These are phyloP conservation scores for Gryllus longicercus DNA, from an alignment of 2,888 invertebrate species.

Conservation along the genomic window DNA sequence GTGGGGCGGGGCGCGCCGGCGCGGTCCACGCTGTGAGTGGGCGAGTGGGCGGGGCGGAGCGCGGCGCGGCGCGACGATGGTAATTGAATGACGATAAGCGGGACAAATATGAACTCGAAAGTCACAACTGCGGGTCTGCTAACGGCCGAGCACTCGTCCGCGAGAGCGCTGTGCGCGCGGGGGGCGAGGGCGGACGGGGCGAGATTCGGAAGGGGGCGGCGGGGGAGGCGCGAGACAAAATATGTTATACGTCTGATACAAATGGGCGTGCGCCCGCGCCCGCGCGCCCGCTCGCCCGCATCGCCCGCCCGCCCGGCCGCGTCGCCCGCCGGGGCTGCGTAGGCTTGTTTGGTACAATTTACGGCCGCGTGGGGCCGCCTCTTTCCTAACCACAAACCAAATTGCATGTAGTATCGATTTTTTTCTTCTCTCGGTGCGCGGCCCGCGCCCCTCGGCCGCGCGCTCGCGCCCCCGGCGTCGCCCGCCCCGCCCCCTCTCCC, in stretches of 20 bases:
- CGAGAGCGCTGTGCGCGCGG: no score
- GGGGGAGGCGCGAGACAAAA: not conserved
- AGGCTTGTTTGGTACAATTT: not conserved
- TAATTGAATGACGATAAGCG: slow-evolving; percentile 32
- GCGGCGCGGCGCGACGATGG: slow-evolving; percentile 11
- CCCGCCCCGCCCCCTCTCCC: not conserved
- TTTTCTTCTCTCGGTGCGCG: slow-evolving; percentile 17
- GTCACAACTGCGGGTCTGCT: not conserved
- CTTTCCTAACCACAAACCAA: slow-evolving; percentile 10
- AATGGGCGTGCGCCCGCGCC: slow-evolving; percentile 5
- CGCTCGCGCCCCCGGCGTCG: not conserved
- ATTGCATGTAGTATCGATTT: not conserved
- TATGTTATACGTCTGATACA: not conserved
- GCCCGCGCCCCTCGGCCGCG: not conserved
- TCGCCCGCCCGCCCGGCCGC: not conserved
- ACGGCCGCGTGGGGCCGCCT: slow-evolving; percentile 17
- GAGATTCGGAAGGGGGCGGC: not conserved
- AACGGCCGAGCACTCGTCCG: no score
- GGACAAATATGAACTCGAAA: slow-evolving; percentile 29
- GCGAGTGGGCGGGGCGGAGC: not conserved
- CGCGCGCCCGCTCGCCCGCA: not conserved
- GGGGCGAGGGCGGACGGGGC: not conserved
- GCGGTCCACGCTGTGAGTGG: not conserved
- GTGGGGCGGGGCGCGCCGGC: not conserved
- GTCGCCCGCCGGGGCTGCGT: not conserved